Base-by-base conservation (phyloP, 1,140 invertebrate genomes). In the Penaeus japonicus region DNA sequence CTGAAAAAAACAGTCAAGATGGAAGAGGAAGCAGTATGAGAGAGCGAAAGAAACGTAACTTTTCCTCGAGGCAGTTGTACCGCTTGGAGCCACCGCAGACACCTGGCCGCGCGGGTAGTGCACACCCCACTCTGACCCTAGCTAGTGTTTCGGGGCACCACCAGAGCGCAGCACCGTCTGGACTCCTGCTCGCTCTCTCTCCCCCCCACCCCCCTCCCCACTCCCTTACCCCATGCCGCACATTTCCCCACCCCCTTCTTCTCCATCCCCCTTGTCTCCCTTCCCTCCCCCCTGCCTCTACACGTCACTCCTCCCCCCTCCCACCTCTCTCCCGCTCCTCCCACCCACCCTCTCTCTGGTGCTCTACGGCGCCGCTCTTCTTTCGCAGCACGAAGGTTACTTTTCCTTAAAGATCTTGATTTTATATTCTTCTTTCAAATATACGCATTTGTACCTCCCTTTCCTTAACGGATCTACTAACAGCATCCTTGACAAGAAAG, bases 91-190 rank as follows among this genome's bases (percentile, higher is more conserved):
- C 20, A 47, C 75, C 75, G 35, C 75, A 35, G 15, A 47, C 75
- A 47, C 35, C 75, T 53, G 75, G 75, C n/a, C 75, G 54, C 4
- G 30, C 22, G n/a, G 75, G 75, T 78, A 78, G 75, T 78, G 75
- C 75, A 78, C 75, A 78, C 75, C 12, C 75, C 75, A 24, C 75
- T 15, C 17, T 78, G 75, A 78, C 75, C 75, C 75, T 32, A n/a
- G n/a, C n/a, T 39, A 39, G 39, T 39, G 39, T 39, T 10, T 10
- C 39, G 30, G 30, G 7, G 35, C 20, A n/a, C 35, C 75, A 32
- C 32, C 5, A 78, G 75, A 53, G 39, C 20, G 75, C 75, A 78
- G 75, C 75, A 78, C 7, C 15, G 75, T 78, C 32, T 78, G 75
- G 75, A 30, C 35, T 22, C 54, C 22, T 32, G 35, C 75, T 78